A percentile compares a stretch with the other conserved stretches of the same genome.
Conservation (phyloP, 2,113 vertebrate genomes). For the Henicopernis longicauda region DNA sequence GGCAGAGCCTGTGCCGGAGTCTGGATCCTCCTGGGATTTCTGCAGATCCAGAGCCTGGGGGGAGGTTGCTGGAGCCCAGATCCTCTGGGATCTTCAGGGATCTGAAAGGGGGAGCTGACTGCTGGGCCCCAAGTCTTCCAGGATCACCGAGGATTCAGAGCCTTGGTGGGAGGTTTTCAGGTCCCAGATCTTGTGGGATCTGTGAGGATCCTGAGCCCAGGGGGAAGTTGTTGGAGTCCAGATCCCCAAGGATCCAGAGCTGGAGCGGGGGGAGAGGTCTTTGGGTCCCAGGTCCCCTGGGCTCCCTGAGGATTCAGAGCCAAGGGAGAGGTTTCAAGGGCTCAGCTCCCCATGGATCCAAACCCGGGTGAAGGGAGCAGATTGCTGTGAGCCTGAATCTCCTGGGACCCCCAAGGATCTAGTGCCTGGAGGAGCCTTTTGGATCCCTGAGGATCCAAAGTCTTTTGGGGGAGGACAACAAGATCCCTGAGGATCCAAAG, state of each 20-base stretch:
- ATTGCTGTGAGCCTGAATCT: not conserved
- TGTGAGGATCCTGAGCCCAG: too few relatives aligned
- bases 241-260: not conserved
- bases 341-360: too few relatives aligned
- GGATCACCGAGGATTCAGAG: not conserved
- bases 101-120: too few relatives aligned
- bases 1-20: not conserved
- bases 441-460: not conserved
- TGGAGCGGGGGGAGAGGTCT: not conserved
- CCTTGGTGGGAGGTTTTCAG: not conserved
- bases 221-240: not conserved
- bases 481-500: too few relatives aligned
- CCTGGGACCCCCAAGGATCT: not conserved
- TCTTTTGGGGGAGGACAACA: too few relatives aligned
- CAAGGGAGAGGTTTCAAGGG: not conserved
- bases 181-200: not conserved
- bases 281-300: not conserved
- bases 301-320: not conserved
- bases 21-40: not conserved
- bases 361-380: not conserved
- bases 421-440: not conserved
- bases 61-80: not conserved
- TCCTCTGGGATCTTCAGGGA: not conserved
- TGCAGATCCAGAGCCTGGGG: too few relatives aligned
- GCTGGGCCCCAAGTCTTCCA: not conserved